A percentile compares a stretch with the other conserved stretches of the same genome.
These are phyloP conservation scores for Anisognathus igniventris DNA, from an alignment of 2,797 vertebrate species.

Conservation along the genomic window DNA sequence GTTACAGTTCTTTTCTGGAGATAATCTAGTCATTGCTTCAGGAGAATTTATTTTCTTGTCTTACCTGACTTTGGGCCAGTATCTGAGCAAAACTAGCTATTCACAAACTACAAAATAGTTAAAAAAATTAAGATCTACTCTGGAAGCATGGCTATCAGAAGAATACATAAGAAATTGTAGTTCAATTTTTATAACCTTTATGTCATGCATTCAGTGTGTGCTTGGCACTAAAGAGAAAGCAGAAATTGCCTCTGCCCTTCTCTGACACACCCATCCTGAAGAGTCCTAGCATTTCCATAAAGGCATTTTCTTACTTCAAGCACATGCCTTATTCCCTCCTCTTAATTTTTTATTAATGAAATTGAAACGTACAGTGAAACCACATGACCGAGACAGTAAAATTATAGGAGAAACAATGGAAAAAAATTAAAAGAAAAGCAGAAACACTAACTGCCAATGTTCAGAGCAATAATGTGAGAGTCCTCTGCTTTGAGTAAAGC, in stretches of 20 bases:
- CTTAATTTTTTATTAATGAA: background rate
- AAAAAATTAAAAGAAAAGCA: background rate
- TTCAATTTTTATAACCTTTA: background rate
- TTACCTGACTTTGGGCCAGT: background rate
- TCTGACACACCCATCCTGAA: background rate
- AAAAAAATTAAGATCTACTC: background rate
- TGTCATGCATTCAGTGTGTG: background rate
- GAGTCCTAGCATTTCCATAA: background rate
- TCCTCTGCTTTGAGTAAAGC: background rate
- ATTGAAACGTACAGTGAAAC: background rate
- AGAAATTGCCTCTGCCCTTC: fast-evolving
- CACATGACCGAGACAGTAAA: background rate
- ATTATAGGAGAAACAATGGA: background rate
- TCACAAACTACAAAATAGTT: background rate
- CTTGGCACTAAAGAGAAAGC: background rate
- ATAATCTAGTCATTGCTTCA: background rate
- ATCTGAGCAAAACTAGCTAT: background rate
- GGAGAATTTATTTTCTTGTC: background rate
- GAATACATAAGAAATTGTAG: background rate
- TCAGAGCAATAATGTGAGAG: background rate
- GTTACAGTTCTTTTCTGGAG: background rate
- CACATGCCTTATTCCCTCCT: background rate
- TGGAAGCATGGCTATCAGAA: background rate
- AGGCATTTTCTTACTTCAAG: background rate
- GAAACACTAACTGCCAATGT: background rate